Conservation (phyloP, 2,113 vertebrate species). For the Calyptomena viridis region DNA sequence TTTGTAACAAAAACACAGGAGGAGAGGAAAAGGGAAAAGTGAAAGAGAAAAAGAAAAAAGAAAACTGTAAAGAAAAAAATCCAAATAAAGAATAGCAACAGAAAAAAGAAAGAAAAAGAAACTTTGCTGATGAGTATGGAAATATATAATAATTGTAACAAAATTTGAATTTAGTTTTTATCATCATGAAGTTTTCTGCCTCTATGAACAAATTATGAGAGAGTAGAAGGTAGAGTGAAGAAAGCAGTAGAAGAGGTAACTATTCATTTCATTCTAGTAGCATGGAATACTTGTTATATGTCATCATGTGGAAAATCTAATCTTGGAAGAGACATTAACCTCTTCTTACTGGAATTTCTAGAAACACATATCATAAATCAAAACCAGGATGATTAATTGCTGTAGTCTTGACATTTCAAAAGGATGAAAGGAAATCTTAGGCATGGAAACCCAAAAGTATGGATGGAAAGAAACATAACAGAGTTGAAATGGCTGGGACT, state of each 20-base stretch:
- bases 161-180: not conserved
- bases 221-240: not conserved
- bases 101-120: not conserved
- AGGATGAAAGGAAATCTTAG: not conserved
- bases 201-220: not conserved
- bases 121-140: not conserved
- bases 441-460: not conserved
- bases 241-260: not conserved
- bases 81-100: not conserved
- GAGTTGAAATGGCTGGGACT: not conserved
- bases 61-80: not conserved
- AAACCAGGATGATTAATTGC: not conserved
- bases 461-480: not conserved
- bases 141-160: not conserved
- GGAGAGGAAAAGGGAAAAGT: rapidly evolving
- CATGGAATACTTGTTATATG: not conserved
- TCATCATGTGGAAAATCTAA: not conserved
- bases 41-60: not conserved
- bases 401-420: not conserved
- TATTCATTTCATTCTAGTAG: not conserved
- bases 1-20: not conserved
- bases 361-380: not conserved
- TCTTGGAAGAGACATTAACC: not conserved
- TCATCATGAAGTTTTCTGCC: not conserved
- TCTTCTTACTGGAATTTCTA: not conserved